A percentile compares a stretch with the other conserved stretches of the same genome.
Conservation (phyloP, 2,113 vertebrate species). For the Mesoclemmys tuberculata region DNA sequence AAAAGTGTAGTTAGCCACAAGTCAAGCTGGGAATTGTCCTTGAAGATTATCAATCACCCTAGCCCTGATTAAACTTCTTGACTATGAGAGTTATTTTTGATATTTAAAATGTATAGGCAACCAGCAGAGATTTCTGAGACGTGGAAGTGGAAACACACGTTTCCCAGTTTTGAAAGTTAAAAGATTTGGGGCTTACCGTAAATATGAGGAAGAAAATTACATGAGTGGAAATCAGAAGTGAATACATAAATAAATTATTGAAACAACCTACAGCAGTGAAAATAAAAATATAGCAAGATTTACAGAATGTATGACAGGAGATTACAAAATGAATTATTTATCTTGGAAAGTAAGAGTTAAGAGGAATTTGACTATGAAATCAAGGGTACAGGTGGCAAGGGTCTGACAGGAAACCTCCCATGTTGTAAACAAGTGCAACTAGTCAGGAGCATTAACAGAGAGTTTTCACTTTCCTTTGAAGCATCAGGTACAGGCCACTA, state of each 20-base stretch:
- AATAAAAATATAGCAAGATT: neutral
- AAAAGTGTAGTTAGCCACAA: neutral
- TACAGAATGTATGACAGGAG: neutral
- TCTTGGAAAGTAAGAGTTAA: neutral
- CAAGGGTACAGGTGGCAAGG: neutral
- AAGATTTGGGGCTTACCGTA: neutral
- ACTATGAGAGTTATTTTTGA: neutral
- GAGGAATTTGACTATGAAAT: neutral
- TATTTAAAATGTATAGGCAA: neutral
- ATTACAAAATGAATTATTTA: neutral
- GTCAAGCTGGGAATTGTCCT: neutral
- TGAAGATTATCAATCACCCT: neutral
- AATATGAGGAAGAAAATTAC: neutral
- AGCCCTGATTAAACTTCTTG: neutral
- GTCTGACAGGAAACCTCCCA: neutral
- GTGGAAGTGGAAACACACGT: neutral
- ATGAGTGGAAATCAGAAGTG: neutral
- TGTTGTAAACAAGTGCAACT: neutral
- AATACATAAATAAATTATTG: neutral
- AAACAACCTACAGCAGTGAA: neutral
- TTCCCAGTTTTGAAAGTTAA: neutral
- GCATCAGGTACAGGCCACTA: neutral
- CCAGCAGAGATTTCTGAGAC: rapidly evolving
- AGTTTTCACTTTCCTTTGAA: neutral
- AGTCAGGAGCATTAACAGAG: neutral